Conservation (phyloP, 2,888 invertebrate genomes). For the Rotaria socialis region DNA sequence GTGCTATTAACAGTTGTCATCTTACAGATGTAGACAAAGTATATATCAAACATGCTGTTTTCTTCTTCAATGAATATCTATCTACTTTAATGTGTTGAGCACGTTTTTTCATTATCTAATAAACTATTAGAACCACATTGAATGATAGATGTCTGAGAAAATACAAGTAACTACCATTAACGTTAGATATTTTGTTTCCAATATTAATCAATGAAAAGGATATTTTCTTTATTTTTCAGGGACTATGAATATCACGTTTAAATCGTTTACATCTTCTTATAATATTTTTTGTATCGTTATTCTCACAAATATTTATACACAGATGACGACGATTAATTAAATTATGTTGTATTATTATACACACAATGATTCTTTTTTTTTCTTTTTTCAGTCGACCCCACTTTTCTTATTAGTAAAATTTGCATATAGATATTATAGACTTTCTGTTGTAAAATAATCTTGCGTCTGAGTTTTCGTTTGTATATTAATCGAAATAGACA, state of each 20-base stretch:
- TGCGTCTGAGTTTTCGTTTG: neutral
- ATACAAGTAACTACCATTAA: neutral
- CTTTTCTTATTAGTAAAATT: neutral
- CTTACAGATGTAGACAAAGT: neutral
- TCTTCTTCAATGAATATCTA: neutral
- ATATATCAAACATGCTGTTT: too few species aligned
- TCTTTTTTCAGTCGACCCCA: neutral
- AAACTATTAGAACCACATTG: neutral
- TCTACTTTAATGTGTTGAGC: neutral
- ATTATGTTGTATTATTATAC: neutral
- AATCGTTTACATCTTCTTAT: neutral
- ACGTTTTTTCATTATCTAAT: neutral
- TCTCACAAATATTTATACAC: neutral
- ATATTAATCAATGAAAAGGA: neutral
- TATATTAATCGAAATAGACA: neutral
- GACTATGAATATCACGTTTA: neutral
- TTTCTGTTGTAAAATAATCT: neutral
- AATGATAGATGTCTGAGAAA: neutral
- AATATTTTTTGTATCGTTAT: neutral
- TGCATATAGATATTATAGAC: neutral
- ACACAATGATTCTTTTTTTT: neutral
- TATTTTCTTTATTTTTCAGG: neutral
- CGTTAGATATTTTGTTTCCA: neutral
- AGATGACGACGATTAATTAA: neutral
- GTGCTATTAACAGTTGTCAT: slow-evolving; percentile 16